Evolutionary conservation across 2,888 invertebrate genomes (phyloP).

Genomic region (Cybosia mesomella): DNA sequence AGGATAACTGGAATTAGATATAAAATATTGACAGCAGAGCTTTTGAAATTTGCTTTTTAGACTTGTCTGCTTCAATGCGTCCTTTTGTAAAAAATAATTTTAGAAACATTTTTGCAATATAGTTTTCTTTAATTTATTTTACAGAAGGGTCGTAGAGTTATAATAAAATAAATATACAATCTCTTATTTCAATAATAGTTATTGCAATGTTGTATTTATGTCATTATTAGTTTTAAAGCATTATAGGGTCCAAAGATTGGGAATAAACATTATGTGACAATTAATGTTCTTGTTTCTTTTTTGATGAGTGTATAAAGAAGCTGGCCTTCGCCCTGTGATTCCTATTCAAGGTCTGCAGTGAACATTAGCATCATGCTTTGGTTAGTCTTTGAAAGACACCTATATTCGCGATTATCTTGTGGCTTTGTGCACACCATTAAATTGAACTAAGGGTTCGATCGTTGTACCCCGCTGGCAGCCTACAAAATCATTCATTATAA

Average conservation of each 20-base stretch:
- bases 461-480: neutral
- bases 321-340: neutral
- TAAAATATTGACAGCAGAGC: constrained; percentile 73
- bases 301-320: constrained; percentile 9
- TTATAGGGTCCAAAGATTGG: constrained; percentile 92
- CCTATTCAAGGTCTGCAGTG: neutral
- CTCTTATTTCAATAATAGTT: constrained; percentile 69
- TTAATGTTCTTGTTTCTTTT: constrained; percentile 75
- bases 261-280: constrained; percentile 90
- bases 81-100: constrained; percentile 70
- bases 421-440: neutral
- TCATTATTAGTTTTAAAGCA: constrained; percentile 89
- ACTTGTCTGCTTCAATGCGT: constrained; percentile 67
- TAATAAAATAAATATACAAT: constrained; percentile 57
- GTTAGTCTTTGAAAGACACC: neutral
- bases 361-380: neutral
- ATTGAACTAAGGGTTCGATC: neutral
- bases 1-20: constrained; percentile 75
- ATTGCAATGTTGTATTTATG: constrained; percentile 85
- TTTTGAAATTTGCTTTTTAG: constrained; percentile 79
- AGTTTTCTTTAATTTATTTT: constrained; percentile 62
- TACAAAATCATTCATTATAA: too few species aligned
- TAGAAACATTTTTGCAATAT: constrained; percentile 28
- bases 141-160: constrained; percentile 55
- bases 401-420: neutral